phyloP scores from a whole-genome alignment of 1,140 invertebrate species.

The Babylonia areolata region DNA sequence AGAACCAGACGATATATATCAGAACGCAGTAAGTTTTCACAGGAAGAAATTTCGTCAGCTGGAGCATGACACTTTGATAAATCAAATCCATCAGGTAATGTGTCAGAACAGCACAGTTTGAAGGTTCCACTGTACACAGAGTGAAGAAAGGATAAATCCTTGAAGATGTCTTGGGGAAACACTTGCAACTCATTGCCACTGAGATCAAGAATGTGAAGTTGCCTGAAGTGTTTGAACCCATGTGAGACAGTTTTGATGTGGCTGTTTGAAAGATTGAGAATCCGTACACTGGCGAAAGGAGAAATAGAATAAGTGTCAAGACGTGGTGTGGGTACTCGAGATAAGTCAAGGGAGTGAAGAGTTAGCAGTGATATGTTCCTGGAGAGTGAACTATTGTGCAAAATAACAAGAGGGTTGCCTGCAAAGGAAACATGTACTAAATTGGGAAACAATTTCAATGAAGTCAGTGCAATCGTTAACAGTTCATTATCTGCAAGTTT shows the following conservation, averaged over 20 bases:
- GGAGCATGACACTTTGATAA: constrained; percentile 31
- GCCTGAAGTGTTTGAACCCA: neutral
- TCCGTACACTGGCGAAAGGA: neutral
- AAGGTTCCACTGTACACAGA: constrained; percentile 41
- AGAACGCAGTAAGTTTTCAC: constrained; percentile 49
- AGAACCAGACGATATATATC: constrained; percentile 42
- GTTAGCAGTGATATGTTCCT: neutral
- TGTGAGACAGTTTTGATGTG: neutral
- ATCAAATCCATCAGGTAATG: constrained; percentile 39
- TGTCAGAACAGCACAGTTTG: constrained; percentile 48
- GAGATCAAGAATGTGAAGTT: neutral
- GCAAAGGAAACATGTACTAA: constrained; percentile 20
- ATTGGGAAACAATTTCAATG: constrained; percentile 15
- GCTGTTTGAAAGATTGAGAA: neutral
- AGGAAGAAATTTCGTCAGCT: constrained; percentile 53
- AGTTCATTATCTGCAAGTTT: constrained; percentile 39
- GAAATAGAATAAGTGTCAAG: neutral
- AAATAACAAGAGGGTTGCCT: constrained; percentile 3
- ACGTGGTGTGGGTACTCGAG: neutral
- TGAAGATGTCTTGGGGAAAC: neutral
- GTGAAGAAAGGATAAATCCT: constrained; percentile 7
- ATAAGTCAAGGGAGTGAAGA: constrained; percentile 22
- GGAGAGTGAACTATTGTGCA: neutral
- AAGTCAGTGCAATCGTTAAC: neutral
- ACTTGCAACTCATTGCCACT: neutral